Evolutionary conservation across 2,113 vertebrate species (phyloP).

Genomic region (Trematomus loennbergii): DNA sequence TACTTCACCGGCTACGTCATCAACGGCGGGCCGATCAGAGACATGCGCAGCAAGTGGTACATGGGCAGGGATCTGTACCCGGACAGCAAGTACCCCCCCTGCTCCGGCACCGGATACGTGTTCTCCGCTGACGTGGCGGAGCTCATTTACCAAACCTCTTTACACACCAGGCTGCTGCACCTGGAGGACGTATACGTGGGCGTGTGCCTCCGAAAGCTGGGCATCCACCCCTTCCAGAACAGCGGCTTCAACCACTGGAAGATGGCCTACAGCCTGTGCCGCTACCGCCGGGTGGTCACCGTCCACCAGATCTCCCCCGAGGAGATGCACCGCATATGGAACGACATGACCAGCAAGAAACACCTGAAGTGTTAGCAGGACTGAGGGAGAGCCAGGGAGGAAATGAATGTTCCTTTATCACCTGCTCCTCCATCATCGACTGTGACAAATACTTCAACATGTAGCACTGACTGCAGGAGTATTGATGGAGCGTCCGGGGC

Average conservation of each 20-base stretch:
- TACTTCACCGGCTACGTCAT: constrained; percentile 99
- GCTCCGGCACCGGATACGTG: constrained; percentile 97
- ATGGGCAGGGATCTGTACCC: constrained; percentile 98
- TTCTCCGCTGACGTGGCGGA: constrained; percentile 98
- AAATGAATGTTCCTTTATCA: neutral
- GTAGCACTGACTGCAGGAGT: constrained; percentile 10
- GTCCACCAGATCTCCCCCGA: constrained; percentile 99
- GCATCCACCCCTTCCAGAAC: constrained; percentile 98
- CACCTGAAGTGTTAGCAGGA: constrained; percentile 93
- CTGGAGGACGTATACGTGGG: constrained; percentile 98
- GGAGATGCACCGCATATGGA: constrained; percentile 99
- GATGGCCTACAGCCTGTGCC: constrained; percentile 97
- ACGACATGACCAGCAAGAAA: constrained; percentile 99
- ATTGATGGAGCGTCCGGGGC: neutral
- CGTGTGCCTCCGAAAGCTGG: constrained; percentile 94
- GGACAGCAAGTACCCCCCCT: constrained; percentile 96
- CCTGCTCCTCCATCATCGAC: constrained; percentile 6
- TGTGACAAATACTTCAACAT: constrained; percentile 18
- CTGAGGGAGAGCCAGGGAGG: neutral
- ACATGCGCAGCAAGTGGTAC: constrained; percentile 98
- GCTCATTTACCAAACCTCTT: constrained; percentile 96
- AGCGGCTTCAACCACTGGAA: constrained; percentile 99
- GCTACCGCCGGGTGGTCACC: constrained; percentile 95
- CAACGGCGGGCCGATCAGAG: constrained; percentile 96
- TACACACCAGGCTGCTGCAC: constrained; percentile 96